phyloP scores from a whole-genome alignment of 2,888 invertebrate species.

The Lasioglossum marginatum region DNA sequence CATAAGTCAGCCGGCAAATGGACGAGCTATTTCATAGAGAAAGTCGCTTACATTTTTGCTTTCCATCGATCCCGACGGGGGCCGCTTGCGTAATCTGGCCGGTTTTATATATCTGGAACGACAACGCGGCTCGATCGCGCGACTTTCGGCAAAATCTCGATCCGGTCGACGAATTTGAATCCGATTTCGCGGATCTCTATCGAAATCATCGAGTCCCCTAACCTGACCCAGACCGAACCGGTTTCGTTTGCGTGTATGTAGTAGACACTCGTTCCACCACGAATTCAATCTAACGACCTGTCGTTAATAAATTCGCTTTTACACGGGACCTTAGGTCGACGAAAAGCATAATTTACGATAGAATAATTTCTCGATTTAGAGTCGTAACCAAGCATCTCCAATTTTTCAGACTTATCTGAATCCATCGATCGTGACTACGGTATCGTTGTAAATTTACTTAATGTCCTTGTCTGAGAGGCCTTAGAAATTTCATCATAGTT shows the following conservation, averaged over 20 bases:
- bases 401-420: neutral
- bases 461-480: neutral
- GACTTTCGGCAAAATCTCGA: slow-evolving; percentile 49
- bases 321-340: neutral
- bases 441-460: neutral
- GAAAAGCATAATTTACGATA: neutral
- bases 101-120: slow-evolving; percentile 74
- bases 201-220: neutral
- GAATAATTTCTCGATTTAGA: neutral
- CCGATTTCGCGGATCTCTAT: neutral
- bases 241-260: neutral
- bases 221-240: neutral
- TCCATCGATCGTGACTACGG: neutral
- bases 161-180: slow-evolving; percentile 3
- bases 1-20: slow-evolving; percentile 78
- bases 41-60: slow-evolving; percentile 82
- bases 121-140: slow-evolving; percentile 53
- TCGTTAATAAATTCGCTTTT: neutral
- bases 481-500: neutral
- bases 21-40: slow-evolving; percentile 83
- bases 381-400: neutral
- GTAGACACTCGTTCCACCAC: neutral
- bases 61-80: slow-evolving; percentile 78
- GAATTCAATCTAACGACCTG: neutral
- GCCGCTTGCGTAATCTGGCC: slow-evolving; percentile 72